Evolutionary conservation across 1,140 invertebrate species (phyloP).

Genomic region (Tetragonula clypearis): DNA sequence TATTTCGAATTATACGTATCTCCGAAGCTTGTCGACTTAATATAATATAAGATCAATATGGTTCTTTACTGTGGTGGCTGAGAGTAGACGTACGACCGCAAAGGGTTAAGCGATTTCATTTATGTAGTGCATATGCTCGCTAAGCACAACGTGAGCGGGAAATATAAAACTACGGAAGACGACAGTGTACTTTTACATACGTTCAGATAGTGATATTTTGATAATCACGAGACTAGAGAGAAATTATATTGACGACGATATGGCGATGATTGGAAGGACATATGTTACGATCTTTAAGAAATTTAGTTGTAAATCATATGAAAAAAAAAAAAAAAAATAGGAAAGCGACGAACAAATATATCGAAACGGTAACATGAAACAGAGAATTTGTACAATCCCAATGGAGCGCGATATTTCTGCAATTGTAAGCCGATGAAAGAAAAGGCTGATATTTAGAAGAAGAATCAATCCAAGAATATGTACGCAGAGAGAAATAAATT

Average conservation of each 20-base stretch:
- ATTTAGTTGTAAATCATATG: background rate
- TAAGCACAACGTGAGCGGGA: background rate
- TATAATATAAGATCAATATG: no score
- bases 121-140: background rate
- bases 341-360: background rate
- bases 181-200: background rate
- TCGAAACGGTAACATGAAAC: background rate
- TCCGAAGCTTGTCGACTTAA: no score
- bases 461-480: background rate
- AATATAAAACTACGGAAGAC: no score
- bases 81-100: no score
- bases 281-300: background rate
- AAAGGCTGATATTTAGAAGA: background rate
- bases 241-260: background rate
- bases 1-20: no score
- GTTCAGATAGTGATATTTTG: background rate
- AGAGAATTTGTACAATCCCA: background rate
- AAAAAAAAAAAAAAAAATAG: background rate
- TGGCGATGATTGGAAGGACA: no score
- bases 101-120: background rate
- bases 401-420: background rate
- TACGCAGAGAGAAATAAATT: background rate
- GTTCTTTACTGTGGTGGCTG: no score
- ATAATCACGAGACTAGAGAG: background rate
- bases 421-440: background rate